Evolutionary conservation across 2,888 invertebrate genomes (phyloP).

Genomic region (Andricus curvator): DNA sequence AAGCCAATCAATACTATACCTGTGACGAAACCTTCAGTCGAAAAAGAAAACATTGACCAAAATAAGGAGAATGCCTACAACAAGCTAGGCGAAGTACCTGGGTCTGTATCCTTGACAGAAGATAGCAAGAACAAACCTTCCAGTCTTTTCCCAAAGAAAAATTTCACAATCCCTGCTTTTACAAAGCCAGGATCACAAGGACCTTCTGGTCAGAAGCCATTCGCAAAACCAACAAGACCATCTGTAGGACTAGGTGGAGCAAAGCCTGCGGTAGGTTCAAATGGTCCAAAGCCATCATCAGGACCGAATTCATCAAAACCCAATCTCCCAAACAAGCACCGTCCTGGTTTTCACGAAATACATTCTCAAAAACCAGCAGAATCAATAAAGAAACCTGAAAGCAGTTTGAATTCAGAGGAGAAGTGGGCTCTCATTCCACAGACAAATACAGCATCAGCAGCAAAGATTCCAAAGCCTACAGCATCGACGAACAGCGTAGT

Average conservation of each 20-base stretch:
- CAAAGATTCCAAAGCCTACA: constrained; percentile 46
- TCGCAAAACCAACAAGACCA: neutral
- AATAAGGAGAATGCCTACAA: constrained; percentile 43
- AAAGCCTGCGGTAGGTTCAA: neutral
- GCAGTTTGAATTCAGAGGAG: constrained; percentile 45
- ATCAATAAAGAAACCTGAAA: neutral
- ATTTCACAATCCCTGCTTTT: neutral
- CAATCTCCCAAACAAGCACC: neutral
- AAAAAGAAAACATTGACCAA: neutral
- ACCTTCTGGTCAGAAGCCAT: neutral
- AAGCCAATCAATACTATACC: neutral
- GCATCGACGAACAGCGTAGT: constrained; percentile 44
- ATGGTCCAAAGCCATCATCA: neutral
- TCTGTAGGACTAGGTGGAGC: neutral
- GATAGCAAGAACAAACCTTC: neutral
- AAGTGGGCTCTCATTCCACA: constrained; percentile 66
- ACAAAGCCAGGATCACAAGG: neutral
- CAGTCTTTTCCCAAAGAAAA: neutral
- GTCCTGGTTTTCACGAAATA: neutral
- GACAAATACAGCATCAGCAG: constrained; percentile 39
- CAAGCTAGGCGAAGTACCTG: constrained; percentile 50
- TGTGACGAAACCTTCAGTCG: neutral
- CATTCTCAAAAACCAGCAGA: neutral
- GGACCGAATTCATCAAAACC: neutral
- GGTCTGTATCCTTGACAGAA: neutral